phyloP scores from a whole-genome alignment of 2,797 vertebrate genomes.

The Danio tinwini region DNA sequence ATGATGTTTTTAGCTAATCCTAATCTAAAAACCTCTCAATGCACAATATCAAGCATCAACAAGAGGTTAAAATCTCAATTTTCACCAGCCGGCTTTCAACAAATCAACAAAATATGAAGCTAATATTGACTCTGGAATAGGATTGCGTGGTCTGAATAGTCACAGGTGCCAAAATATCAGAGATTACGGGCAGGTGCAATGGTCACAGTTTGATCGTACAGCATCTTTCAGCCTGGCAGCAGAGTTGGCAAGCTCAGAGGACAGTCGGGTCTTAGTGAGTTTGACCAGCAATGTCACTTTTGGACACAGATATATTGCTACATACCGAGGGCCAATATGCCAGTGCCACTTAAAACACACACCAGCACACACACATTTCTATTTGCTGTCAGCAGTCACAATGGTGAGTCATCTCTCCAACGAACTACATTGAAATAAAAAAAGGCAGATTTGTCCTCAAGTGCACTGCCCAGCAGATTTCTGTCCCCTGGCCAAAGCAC shows the following conservation, averaged over 20 bases:
- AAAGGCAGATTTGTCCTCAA: constrained; percentile 26
- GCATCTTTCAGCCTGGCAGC: constrained; percentile 32
- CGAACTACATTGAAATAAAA: background rate
- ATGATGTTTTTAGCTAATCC: background rate
- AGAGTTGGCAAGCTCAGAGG: constrained; percentile 32
- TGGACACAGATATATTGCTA: constrained; percentile 33
- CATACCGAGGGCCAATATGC: constrained; percentile 20
- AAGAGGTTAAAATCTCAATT: constrained; percentile 18
- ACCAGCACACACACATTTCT: background rate
- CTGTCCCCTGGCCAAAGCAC: constrained; percentile 13
- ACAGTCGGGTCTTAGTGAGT: background rate
- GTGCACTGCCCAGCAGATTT: constrained; percentile 20
- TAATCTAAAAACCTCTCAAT: background rate
- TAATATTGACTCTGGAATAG: background rate
- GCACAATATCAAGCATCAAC: background rate
- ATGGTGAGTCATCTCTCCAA: constrained; percentile 3
- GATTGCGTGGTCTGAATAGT: background rate
- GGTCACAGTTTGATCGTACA: constrained; percentile 4
- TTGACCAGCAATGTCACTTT: constrained; percentile 23
- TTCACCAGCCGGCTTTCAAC: background rate
- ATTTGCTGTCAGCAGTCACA: constrained; percentile 16
- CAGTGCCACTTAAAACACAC: constrained; percentile 30
- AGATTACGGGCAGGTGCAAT: constrained; percentile 6
- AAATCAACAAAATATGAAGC: constrained; percentile 12
- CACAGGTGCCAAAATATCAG: background rate